Base-by-base conservation (phyloP, 1,140 invertebrate genomes). In the Aphelenchoides fujianensis region DNA sequence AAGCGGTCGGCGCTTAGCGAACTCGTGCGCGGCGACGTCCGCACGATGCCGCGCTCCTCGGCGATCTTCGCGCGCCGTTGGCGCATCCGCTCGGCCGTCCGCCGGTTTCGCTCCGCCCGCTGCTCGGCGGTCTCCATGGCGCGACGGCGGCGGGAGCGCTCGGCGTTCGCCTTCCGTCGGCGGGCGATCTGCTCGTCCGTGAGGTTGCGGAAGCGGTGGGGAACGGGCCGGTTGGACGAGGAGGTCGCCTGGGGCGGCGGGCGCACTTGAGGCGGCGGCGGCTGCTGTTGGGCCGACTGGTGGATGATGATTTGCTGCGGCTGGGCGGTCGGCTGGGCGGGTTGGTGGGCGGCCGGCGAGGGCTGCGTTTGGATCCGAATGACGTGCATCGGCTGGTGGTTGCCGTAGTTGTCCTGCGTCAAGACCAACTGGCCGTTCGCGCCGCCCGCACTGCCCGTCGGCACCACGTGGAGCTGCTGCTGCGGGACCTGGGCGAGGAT, bases 51-150 rank as follows among this genome's bases (percentile, higher is more conserved):
- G 16, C 67, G 23, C 34, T 68, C 27, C 34, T 69, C 61, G 16
- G 57, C 68, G 69, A 70, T 72, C 35, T 74, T 41, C 16, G 69
- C 69, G n/a, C 69, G 34, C 32, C 72, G 28, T 27, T 72, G 32
- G 1, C 69, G 72, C 69, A 70, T 70, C 12, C 69, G 70, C 32
- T 70, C 69, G n/a, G 69, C 69, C 1, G 69, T 70, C 41, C 69
- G 71, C 19, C 69, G 69, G 36, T 70, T 70, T 12, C 69, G 69
- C 5, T 70, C 69, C 1, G 70, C 70, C 28, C 69, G 12, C 74
- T 70, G 69, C 9, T 70, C 69, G 32, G 69, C 19, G 1, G 69
- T 70, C 63, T 70, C 69, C 69, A 74, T 54, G 12, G 69, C 70
- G 12, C 69, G 16, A 12, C 69, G 12, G 0, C 72, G 69, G 19